Conservation (phyloP, 2,888 invertebrate species). For the Xestoiulus laeticollis region DNA sequence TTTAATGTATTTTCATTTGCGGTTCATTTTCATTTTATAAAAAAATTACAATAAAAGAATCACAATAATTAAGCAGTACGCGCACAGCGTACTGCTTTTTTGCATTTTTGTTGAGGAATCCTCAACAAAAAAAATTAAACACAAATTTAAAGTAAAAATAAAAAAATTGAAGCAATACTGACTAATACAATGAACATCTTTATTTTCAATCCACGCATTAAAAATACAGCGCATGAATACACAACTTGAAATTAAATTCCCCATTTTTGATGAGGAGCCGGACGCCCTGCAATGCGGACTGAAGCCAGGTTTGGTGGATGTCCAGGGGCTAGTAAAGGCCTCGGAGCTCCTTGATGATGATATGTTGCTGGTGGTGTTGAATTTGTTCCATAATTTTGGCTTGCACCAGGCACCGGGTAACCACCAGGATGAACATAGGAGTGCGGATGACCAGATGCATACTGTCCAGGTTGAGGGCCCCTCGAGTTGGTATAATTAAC, state of each 20-base stretch:
- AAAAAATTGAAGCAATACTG: background rate
- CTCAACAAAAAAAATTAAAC: too few relatives aligned
- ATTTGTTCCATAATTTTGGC: slow-evolving; percentile 10
- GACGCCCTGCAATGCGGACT: background rate
- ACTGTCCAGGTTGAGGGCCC: slow-evolving; percentile 31
- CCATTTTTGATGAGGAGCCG: slow-evolving; percentile 21
- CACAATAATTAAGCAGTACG: too few relatives aligned
- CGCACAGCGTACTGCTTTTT: too few relatives aligned
- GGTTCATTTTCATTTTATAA: too few relatives aligned
- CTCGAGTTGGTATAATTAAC: background rate
- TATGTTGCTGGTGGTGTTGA: slow-evolving; percentile 23
- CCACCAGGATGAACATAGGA: background rate
- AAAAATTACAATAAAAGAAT: too few relatives aligned
- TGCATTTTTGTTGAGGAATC: too few relatives aligned
- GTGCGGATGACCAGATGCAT: background rate
- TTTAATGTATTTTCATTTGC: too few relatives aligned
- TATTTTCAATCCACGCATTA: background rate
- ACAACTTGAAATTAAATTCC: background rate
- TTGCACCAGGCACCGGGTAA: background rate
- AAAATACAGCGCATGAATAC: background rate
- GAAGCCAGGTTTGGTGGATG: slow-evolving; percentile 4
- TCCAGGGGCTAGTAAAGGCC: background rate
- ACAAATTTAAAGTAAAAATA: background rate
- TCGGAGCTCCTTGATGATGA: slow-evolving; percentile 28
- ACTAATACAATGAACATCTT: background rate